Base-by-base conservation (phyloP, 2,888 invertebrate species). In the Calliphora vomitoria region DNA sequence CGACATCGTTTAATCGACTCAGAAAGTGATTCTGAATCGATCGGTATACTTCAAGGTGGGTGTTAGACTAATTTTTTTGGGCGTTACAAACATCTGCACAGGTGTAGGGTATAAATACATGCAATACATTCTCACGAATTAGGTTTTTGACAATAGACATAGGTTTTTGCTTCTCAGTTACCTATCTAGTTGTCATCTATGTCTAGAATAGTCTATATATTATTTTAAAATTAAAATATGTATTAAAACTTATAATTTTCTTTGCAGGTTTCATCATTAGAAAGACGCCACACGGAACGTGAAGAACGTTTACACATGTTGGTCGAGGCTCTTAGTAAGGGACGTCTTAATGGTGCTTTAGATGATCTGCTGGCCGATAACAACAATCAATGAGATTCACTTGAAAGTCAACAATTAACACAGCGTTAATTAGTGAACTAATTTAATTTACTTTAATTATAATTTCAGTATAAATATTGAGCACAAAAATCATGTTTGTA, bases 321-420 rank as follows among this genome's bases (percentile, higher is more conserved):
- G 44, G 93, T 94, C 35, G 94, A 94, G 86, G 94, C 93, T 35
- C 90, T 94, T n/a, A 94, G 94, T 89, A 94, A 94, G 89, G 94
- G 94, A 58, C 91, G 94, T 25, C 89, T 94, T 13, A 93, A 93
- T 85, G 93, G 93, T 18, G 93, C 93, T 15, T 90, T 93, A 64
- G 93, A 93, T 85, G 93, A 93, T 80, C 89, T 93, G 75, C 69
- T 92, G 88, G 91, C 91, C 89, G 93, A 93, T 88, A 93, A 93
- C 82, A 93, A 93, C 88, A 93, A 93, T 88, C 91, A 92, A 89
- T 93, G 91, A 90, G 89, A 86, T 68, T 64, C 31, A 62, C 8
- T 71, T 4, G 20, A 78, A 83, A 81, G n/a, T 41, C 81, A 47
- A 11, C 66, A 60, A 76, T 58, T 85, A 41, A 80, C 76, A 69